A percentile compares a stretch with the other conserved stretches of the same genome.
Conservation (phyloP, 2,888 invertebrate genomes). For the Lamellibrachia satsuma region DNA sequence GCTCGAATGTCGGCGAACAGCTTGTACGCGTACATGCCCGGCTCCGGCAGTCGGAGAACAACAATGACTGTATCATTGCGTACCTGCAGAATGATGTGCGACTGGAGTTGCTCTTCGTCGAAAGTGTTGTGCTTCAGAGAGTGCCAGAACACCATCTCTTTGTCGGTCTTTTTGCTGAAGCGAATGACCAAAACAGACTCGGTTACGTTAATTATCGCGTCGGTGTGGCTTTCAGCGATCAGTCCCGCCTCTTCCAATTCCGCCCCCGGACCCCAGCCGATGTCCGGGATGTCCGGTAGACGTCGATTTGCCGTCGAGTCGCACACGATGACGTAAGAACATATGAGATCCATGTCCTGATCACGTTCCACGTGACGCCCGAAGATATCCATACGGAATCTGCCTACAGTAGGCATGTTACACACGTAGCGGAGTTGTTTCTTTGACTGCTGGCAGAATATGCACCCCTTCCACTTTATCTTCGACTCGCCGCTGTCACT, state of each 20-base stretch:
- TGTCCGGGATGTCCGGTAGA: conserved; percentile 58
- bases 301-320: conserved; percentile 52
- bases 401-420: conserved; percentile 54
- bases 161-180: conserved; percentile 47
- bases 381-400: conserved; percentile 61
- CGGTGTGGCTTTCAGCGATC: conserved; percentile 54
- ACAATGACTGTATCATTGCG: conserved; percentile 55
- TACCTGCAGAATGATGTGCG: conserved; percentile 52
- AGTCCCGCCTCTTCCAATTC: conserved; percentile 53
- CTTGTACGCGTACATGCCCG: conserved; percentile 58
- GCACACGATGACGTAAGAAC: conserved; percentile 60
- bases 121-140: conserved; percentile 51
- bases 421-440: conserved; percentile 50
- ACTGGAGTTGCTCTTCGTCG: conserved; percentile 49
- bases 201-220: conserved; percentile 53
- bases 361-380: conserved; percentile 52
- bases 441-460: conserved; percentile 55
- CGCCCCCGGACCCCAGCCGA: conserved; percentile 60
- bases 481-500: neutral
- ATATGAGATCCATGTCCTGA: conserved; percentile 57
- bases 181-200: conserved; percentile 58
- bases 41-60: conserved; percentile 55
- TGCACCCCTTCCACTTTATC: conserved; percentile 46
- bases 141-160: conserved; percentile 52
- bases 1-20: conserved; percentile 55